Base-by-base conservation (phyloP, 1,140 invertebrate genomes). In the Hyles vespertilio region DNA sequence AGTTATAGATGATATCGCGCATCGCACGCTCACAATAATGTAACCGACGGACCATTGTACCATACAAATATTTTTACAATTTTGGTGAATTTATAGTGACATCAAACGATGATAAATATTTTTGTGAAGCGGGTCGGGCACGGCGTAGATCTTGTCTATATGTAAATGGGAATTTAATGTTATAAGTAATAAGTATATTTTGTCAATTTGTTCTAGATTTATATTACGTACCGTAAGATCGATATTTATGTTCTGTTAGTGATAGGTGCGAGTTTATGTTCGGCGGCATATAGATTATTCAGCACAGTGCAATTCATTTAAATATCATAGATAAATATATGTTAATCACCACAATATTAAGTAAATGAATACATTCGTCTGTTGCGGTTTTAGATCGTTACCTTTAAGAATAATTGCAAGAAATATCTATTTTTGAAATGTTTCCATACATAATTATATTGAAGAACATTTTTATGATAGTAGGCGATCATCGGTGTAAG, bases 121-220 rank as follows among this genome's bases (percentile, higher is more conserved):
- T 79, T 73, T 80, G 34, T 47, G 44, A 11, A 70, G 67, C 63
- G 73, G 73, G 66, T 69, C 63, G 63, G 59, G 65, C 58, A 54
- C 51, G 61, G 72, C 72, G 75, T 77, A 71, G 72, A 77, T 77
- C 68, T 72, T 72, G 68, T 81, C 69, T 81, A 75, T 72, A 70
- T 79, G 74, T 81, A 76, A 65, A 84, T 76, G 72, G 68, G 66
- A 70, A 74, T 54, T 64, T 70, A 74, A 48, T n/a, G 46, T 33
- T 51, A 32, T 52, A 76, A 64, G 65, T 71, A 56, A 61, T 68
- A 74, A 66, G 62, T 78, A 81, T 87, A 81, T 87, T 83, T 86
- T 84, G 80, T 85, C 82, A 86, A 86, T 86, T 86, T 84, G 74
- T 85, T 85, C 60, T 81, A 84, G 73, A 75, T 70, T 77, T 56